Evolutionary conservation across 2,113 vertebrate genomes (phyloP), one percentile per base, ranked within the genome.

Genomic region (Pterophyllum scalare): DNA sequence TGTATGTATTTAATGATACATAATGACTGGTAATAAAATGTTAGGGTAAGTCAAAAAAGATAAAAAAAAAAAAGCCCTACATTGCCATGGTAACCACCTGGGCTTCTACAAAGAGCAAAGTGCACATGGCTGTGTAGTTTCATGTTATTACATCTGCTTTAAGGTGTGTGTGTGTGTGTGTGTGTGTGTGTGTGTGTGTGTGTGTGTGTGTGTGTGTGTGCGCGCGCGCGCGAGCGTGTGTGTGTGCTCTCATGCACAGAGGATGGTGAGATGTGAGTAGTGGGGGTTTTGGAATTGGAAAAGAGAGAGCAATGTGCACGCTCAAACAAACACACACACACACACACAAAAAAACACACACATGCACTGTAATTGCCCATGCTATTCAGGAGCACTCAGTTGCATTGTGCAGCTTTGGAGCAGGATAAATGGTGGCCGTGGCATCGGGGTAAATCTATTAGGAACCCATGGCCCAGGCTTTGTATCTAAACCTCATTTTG

Each of bases 1-100:
- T 96, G 96, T 96, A 96, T 98, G 96, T 96, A 96, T 97, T 98
- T 98, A 99, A 98, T 98, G 97, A 97, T 96, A 97, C 96, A 97
- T 98, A 98, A 98, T 98, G 97, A 97, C 96, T 96, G 96, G 96
- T 97, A 96, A 95, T 96, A 96, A 97, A 97, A 96, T 97, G 96
- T 97, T 97, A 94, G 95, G 94, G 95, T 97, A 97, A 98, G 95
- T 96, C 5, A 46, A 92, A 97, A 96, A 91, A 96, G 94, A 93
- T 20, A 96, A 95, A 93, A 89, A 84, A 96, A 96, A 90, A 88
- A 96, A 97, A 96, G 14, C 88, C 20, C 96, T 92, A 88, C 93
- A 96, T 99, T 96, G 93, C 97, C 97, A 96, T 92, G 97, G 97
- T 95, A 98, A 99, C 98, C 97, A 93, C 94, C 95, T 95, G 95